Conservation (phyloP, 2,797 vertebrate genomes). For the Coendou prehensilis region DNA sequence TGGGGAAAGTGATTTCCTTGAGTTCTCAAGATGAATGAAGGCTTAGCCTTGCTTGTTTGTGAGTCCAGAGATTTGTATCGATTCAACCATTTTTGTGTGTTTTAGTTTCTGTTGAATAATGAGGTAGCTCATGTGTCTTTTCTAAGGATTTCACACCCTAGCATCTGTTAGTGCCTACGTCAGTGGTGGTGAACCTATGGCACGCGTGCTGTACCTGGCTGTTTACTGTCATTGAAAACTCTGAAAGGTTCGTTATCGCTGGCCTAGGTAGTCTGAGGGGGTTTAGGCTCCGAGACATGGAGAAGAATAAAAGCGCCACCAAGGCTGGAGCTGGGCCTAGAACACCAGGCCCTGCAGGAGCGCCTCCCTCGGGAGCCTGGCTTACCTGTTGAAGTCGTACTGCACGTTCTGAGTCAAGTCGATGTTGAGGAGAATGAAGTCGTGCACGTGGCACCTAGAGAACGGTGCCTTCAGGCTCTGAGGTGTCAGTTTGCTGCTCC, state of each 20-base stretch:
- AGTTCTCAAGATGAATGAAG: neutral
- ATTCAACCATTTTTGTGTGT: neutral
- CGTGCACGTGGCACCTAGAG: constrained; percentile 96
- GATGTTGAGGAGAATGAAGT: constrained; percentile 97
- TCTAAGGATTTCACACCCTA: neutral
- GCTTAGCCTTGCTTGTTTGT: neutral
- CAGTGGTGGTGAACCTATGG: neutral
- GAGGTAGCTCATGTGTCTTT: neutral
- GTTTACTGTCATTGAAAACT: neutral
- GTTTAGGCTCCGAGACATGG: constrained; percentile 25
- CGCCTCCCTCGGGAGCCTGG: neutral
- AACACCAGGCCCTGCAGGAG: neutral
- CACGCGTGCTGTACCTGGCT: neutral
- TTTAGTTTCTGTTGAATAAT: constrained; percentile 46
- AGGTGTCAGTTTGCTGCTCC: constrained; percentile 93
- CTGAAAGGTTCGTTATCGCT: neutral
- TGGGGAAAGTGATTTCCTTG: neutral
- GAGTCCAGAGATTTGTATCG: neutral
- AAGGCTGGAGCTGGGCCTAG: neutral
- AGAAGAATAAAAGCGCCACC: neutral
- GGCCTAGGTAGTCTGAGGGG: neutral
- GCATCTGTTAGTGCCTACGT: neutral
- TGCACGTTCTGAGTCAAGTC: constrained; percentile 99
- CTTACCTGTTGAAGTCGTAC: constrained; percentile 98
- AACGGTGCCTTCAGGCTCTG: constrained; percentile 89